Evolutionary conservation across 2,797 vertebrate genomes (phyloP).

Genomic region (Poecilia picta): DNA sequence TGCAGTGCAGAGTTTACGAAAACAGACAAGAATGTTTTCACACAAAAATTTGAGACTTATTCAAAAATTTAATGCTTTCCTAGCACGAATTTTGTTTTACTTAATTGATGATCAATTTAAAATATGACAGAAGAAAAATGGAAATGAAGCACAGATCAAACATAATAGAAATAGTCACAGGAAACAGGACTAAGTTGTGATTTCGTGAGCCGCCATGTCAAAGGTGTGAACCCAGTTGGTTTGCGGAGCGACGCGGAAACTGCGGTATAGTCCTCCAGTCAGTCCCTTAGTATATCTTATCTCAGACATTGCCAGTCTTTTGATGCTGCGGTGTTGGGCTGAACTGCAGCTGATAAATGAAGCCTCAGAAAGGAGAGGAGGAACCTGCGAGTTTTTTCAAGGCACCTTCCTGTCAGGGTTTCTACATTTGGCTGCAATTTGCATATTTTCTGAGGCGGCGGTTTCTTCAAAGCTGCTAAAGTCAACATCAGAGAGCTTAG

Average conservation of each 20-base stretch:
- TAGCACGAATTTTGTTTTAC: not conserved
- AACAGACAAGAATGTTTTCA: not conserved
- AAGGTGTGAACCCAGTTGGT: too few relatives aligned
- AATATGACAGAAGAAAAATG: not conserved
- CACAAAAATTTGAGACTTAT: not conserved
- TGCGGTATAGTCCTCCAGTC: not conserved
- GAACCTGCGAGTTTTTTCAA: slow-evolving; percentile 2
- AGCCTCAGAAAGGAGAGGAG: not conserved
- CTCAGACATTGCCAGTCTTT: not conserved
- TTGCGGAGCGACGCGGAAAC: not conserved
- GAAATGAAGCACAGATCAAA: not conserved
- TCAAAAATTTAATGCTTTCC: not conserved
- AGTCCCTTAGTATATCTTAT: not conserved
- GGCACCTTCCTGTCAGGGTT: slow-evolving; percentile 3
- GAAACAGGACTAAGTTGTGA: not conserved
- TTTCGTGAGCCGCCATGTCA: not conserved
- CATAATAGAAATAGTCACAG: not conserved
- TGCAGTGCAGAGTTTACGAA: not conserved
- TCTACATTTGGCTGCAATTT: slow-evolving; percentile 8
- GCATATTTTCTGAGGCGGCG: slow-evolving; percentile 1
- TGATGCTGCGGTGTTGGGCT: not conserved
- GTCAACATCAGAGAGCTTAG: slow-evolving; percentile 8
- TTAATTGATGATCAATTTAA: not conserved
- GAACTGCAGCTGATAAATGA: not conserved
- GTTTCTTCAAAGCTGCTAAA: slow-evolving; percentile 4